phyloP scores from a whole-genome alignment of 2,888 invertebrate genomes.

The Lottia gigantea region DNA sequence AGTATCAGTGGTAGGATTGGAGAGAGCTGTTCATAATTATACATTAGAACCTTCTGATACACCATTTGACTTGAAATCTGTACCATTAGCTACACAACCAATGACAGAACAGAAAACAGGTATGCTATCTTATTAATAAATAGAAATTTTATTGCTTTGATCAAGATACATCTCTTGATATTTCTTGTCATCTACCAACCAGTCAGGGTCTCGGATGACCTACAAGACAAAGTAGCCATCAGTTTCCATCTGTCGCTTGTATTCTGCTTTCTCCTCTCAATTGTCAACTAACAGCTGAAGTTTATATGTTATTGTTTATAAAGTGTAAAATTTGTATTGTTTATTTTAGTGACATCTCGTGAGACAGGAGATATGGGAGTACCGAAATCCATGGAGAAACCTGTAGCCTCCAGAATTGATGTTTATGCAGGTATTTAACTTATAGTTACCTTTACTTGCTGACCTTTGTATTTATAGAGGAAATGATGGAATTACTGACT shows the following conservation, averaged over 20 bases:
- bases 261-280: neutral
- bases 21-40: constrained; percentile 87
- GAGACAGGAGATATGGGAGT: constrained; percentile 37
- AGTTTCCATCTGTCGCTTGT: neutral
- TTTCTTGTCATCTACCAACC: too few species aligned
- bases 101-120: constrained; percentile 57
- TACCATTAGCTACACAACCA: constrained; percentile 78
- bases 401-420: constrained; percentile 80
- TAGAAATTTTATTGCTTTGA: too few species aligned
- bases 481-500: too few species aligned
- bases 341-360: constrained; percentile 32
- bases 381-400: constrained; percentile 70
- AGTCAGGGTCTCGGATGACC: too few species aligned
- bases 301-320: too few species aligned
- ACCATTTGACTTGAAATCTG: constrained; percentile 86
- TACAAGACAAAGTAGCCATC: too few species aligned
- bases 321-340: too few species aligned
- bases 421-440: constrained; percentile 74
- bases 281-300: too few species aligned
- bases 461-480: too few species aligned
- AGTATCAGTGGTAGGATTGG: constrained; percentile 88
- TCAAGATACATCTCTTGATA: too few species aligned
- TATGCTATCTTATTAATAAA: constrained; percentile 12
- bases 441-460: too few species aligned
- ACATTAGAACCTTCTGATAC: constrained; percentile 78